phyloP scores from a whole-genome alignment of 2,797 vertebrate species.

The Molothrus aeneus region DNA sequence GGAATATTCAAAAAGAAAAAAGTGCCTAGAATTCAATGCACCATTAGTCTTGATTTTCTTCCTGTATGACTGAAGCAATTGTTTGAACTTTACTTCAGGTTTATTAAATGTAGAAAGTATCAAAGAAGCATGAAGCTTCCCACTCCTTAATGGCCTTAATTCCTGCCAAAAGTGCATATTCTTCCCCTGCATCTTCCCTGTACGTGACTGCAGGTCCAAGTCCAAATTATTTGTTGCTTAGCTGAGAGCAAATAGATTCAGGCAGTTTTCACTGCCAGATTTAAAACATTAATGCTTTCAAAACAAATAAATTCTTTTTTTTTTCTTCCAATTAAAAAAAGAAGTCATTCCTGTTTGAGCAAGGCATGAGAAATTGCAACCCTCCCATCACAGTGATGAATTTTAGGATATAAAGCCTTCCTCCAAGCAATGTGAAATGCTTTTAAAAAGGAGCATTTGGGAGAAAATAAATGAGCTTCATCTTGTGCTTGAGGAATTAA shows the following conservation, averaged over 20 bases:
- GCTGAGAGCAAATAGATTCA: constrained; percentile 39
- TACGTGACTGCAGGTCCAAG: background rate
- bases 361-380: background rate
- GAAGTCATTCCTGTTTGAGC: background rate
- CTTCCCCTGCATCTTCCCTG: background rate
- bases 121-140: background rate
- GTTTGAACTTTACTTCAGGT: constrained; percentile 20
- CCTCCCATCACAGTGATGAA: background rate
- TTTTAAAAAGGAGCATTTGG: constrained; percentile 16
- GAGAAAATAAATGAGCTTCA: constrained; percentile 28
- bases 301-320: constrained; percentile 13
- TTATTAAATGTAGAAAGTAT: constrained; percentile 24
- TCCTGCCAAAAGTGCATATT: background rate
- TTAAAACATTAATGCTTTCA: constrained; percentile 1
- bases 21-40: background rate
- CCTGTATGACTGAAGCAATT: background rate
- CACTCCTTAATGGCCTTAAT: constrained; percentile 1
- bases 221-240: constrained; percentile 26
- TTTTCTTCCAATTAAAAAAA: constrained; percentile 29
- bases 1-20: background rate
- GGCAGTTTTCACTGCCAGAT: constrained; percentile 1
- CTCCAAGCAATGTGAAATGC: background rate
- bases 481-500: constrained; percentile 23
- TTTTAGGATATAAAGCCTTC: background rate
- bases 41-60: constrained; percentile 9